Base-by-base conservation (phyloP, 2,113 vertebrate genomes). In the Alces alces region DNA sequence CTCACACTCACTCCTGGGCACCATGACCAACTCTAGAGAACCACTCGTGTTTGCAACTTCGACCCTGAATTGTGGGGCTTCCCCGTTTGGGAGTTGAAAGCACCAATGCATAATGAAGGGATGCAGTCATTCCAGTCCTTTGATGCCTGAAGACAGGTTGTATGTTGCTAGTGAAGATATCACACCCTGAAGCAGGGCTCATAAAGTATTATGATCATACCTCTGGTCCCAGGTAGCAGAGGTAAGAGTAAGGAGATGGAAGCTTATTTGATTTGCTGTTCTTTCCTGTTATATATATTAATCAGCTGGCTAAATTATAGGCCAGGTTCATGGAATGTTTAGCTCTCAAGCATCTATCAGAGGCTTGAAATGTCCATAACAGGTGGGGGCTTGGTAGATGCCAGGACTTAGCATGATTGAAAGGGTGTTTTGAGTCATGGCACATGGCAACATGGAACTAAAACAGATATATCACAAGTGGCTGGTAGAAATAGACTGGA, bases 381-480 rank as follows among this genome's bases (percentile, higher is more conserved):
- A 98, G 98, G 98, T 98, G 98, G 98, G 0, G 98, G 0, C 21
- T 96, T 95, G 55, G 96, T 95, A 83, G 95, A 94, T 94, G 98
- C 97, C 97, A 98, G 97, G 91, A 55, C 45, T 0, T 94, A 97
- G 83, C 0, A 2, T 98, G 98, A 95, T 95, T 92, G 83, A 96
- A 97, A 95, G 90, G 95, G 96, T 98, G 93, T 97, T 97, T 94
- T 96, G 96, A 83, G 54, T 95, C 43, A 97, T 73, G 91, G 96
- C 89, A 98, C 98, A 98, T 98, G 97, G 97, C 96, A 97, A 96
- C 96, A 95, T 98, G 98, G 98, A 98, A 98, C 98, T 98, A 96
- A 98, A 98, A 98, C 95, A 97, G 97, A 97, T 98, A 95, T 90
- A 97, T 97, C 94, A 96, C 98, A 97, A 98, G 97, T 97, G 98